Evolutionary conservation across 2,888 invertebrate species (phyloP), one percentile per base, ranked within the genome.

Genomic region (Drosophila quinaria): DNA sequence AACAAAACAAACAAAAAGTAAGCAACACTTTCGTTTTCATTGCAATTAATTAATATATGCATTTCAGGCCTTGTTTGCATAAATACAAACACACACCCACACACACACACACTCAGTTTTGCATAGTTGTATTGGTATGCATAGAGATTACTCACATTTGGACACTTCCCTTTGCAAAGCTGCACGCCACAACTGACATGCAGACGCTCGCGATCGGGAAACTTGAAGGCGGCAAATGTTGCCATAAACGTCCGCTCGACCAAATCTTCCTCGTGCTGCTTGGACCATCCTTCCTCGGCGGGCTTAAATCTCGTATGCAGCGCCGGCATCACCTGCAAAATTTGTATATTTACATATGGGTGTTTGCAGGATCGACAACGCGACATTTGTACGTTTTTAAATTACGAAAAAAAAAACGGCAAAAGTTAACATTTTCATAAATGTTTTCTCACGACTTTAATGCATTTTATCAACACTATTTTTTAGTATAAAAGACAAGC

Each of bases 201-300:
- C 42, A 97, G 92, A 70, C 96, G 95, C 70, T 96, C 96, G 74
- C 96, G 94, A 87, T 96, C 96, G 4, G 97, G 97, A 92, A 97
- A 97, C 89, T 96, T 96, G 88, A 97, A 97, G 4, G 97, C 97
- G 1, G 96, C 95, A 93, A 97, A 97, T 17, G 95, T 95, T 0
- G 96, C 93, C 6, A 91, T 88, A 74, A 92, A 93, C 56, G 90
- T 89, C 65, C 91, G 92, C 78, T 93, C 93, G 49, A 93, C 90
- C 51, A 92, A 77, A 87, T 93, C 93, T 78, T 93, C 92, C 66
- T 92, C 91, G 31, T 90, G 86, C 55, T 90, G 90, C 64, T 92
- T 93, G 31, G 93, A 93, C 93, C 93, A 93, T 31, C 93, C 93
- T 70, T 93, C 93, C 78, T 93, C 93, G 10, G 91, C 89, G 5